Percentiles rank a stretch among this genome's conserved stretches.
Conservation (phyloP, 2,797 vertebrate species). For the Erithacus rubecula region DNA sequence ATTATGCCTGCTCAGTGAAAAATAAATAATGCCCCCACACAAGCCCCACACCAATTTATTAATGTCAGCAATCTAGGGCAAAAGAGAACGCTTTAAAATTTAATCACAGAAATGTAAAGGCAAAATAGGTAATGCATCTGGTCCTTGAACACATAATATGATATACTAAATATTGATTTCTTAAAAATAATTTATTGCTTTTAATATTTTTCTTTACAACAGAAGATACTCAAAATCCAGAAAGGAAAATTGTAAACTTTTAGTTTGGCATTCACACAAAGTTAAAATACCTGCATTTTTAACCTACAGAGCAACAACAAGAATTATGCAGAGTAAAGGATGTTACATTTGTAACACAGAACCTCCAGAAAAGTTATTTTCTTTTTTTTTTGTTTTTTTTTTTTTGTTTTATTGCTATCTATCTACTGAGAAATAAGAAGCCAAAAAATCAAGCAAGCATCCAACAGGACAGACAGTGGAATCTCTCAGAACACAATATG, state of each 20-base stretch:
- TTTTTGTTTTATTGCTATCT: conserved; percentile 96
- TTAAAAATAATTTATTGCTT: conserved; percentile 99
- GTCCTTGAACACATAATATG: conserved; percentile 93
- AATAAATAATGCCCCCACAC: conserved; percentile 42
- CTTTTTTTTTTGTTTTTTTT: conserved; percentile 62
- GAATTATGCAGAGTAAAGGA: conserved; percentile 86
- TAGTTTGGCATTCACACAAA: conserved; percentile 98
- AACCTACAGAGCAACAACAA: conserved; percentile 81
- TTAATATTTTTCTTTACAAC: conserved; percentile 93
- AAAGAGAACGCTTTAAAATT: conserved; percentile 76
- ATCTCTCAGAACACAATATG: conserved; percentile 81
- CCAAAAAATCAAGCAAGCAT: conserved; percentile 78
- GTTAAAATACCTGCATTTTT: conserved; percentile 85
- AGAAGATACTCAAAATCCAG: conserved; percentile 94
- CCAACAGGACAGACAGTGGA: conserved; percentile 78
- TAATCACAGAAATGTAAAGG: conserved; percentile 81
- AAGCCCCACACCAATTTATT: conserved; percentile 62
- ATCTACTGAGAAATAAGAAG: conserved; percentile 85
- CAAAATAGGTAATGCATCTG: conserved; percentile 91
- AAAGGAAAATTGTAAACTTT: conserved; percentile 99
- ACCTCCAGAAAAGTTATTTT: conserved; percentile 84
- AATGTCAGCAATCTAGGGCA: conserved; percentile 73
- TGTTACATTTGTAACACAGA: conserved; percentile 84
- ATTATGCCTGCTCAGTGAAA: conserved; percentile 56
- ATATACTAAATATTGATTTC: conserved; percentile 95